Evolutionary conservation across 2,113 vertebrate genomes (phyloP).

Genomic region (Centropristis striata): DNA sequence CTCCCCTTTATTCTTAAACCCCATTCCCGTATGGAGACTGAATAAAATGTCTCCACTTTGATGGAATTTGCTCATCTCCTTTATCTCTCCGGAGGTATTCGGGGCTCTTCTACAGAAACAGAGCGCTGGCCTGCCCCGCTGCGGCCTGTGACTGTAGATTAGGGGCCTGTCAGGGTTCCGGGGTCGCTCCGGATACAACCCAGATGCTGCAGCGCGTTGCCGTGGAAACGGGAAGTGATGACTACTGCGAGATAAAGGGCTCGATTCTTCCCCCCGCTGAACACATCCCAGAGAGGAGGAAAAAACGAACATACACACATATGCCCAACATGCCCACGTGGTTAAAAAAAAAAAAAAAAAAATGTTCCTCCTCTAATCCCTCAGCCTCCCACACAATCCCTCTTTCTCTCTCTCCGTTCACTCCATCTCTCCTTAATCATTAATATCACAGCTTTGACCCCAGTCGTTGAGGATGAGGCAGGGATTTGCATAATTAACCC

Average conservation of each 20-base stretch:
- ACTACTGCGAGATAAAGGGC: conserved; percentile 77
- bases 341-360: too few relatives aligned
- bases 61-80: conserved; percentile 37
- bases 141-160: conserved; percentile 66
- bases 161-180: conserved; percentile 61
- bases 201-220: conserved; percentile 68
- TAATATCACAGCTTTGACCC: conserved; percentile 72
- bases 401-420: conserved; percentile 24
- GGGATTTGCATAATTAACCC: conserved; percentile 81
- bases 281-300: conserved; percentile 56
- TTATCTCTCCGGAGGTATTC: conserved; percentile 52
- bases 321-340: background rate
- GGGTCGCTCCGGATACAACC: conserved; percentile 69
- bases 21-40: conserved; percentile 21
- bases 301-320: conserved; percentile 10
- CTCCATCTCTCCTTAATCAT: conserved; percentile 64
- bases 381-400: conserved; percentile 16
- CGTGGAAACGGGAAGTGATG: conserved; percentile 73
- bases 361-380: conserved; percentile 18
- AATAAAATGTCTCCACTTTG: conserved; percentile 34
- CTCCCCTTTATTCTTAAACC: conserved; percentile 17
- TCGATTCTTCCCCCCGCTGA: conserved; percentile 67
- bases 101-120: conserved; percentile 17
- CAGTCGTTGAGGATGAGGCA: conserved; percentile 70
- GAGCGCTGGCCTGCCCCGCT: conserved; percentile 25